phyloP scores from a whole-genome alignment of 1,140 invertebrate species.

The Microplitis mediator region DNA sequence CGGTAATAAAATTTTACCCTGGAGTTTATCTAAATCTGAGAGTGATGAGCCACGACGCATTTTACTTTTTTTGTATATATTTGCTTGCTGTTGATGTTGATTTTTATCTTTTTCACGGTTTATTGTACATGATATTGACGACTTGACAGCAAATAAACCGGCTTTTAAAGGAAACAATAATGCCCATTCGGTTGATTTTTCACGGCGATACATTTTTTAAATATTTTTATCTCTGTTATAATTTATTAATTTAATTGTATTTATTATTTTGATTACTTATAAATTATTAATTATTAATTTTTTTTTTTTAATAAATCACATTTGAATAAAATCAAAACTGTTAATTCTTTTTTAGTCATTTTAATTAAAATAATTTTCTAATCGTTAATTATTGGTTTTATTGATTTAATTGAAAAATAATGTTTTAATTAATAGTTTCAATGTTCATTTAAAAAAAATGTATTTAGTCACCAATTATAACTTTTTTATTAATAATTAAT shows the following conservation, averaged over 20 bases:
- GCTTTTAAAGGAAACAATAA: slow-evolving; percentile 68
- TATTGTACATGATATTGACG: slow-evolving; percentile 57
- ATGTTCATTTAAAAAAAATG: too few relatives aligned
- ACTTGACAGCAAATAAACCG: slow-evolving; percentile 67
- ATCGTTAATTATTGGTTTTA: too few relatives aligned
- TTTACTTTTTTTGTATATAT: slow-evolving; percentile 44
- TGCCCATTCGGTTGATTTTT: slow-evolving; percentile 64
- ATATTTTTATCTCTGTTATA: neutral
- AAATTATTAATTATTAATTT: neutral
- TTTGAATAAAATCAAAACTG: neutral
- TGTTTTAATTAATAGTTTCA: too few relatives aligned
- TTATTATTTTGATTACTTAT: neutral
- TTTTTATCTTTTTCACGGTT: slow-evolving; percentile 45
- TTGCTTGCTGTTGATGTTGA: slow-evolving; percentile 38
- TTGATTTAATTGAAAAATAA: too few relatives aligned
- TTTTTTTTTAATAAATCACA: neutral
- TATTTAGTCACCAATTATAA: too few relatives aligned
- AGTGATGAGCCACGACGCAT: slow-evolving; percentile 74
- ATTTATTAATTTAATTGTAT: neutral
- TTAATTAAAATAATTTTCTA: too few relatives aligned
- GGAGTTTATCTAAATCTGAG: slow-evolving; percentile 73
- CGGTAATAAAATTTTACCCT: slow-evolving; percentile 48
- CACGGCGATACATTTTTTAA: slow-evolving; percentile 46
- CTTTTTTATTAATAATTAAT: too few relatives aligned
- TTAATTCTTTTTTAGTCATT: neutral